These are phyloP conservation scores for Calcarius lapponicus DNA, from an alignment of 2,797 vertebrate species.

Conservation along the genomic window DNA sequence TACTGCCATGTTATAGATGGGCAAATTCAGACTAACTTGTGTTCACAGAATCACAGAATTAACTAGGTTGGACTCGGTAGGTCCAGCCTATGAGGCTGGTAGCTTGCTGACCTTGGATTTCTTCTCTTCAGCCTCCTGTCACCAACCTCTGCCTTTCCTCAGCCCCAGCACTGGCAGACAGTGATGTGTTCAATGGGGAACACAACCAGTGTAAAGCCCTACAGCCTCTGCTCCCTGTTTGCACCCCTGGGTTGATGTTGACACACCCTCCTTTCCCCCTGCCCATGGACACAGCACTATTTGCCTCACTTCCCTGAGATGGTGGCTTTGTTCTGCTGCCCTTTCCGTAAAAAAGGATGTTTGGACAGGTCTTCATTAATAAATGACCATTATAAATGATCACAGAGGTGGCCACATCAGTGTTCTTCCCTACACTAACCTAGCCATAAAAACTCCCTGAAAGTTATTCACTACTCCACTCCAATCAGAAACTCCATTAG, in stretches of 20 bases:
- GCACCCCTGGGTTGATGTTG: background rate
- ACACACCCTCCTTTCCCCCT: background rate
- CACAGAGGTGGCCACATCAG: background rate
- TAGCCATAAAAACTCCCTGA: background rate
- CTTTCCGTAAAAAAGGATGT: background rate
- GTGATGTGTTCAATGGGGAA: fast-evolving
- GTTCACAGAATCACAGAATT: background rate
- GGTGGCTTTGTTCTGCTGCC: background rate
- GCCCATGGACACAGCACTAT: background rate
- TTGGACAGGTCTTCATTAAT: background rate
- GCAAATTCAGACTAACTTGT: background rate
- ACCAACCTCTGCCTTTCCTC: background rate
- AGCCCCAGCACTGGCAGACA: background rate
- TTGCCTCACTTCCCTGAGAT: background rate
- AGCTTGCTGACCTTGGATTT: background rate
- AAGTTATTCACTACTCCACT: background rate
- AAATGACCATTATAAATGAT: background rate
- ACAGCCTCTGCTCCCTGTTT: background rate
- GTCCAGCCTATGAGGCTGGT: background rate
- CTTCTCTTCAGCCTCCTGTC: background rate
- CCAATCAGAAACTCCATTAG: background rate
- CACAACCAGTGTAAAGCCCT: background rate
- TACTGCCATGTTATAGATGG: background rate
- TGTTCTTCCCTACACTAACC: background rate
- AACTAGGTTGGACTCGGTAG: background rate